Evolutionary conservation across 2,113 vertebrate genomes (phyloP).

Genomic region (Dinomys branickii): DNA sequence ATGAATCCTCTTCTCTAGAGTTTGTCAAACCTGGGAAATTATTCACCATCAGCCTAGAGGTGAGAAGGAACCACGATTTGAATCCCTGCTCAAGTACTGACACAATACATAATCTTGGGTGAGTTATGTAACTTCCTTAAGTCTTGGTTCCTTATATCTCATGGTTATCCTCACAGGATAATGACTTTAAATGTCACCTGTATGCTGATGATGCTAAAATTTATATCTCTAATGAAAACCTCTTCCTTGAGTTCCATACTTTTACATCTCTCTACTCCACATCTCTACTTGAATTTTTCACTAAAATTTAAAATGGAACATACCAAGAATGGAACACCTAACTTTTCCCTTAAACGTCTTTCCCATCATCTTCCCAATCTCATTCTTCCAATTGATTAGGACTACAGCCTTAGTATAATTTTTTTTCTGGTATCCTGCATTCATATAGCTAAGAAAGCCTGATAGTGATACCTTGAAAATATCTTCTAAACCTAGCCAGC

Average conservation of each 20-base stretch:
- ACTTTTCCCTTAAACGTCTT: background rate
- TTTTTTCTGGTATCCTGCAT: background rate
- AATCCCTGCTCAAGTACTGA: background rate
- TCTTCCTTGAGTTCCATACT: background rate
- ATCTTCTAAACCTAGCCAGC: background rate
- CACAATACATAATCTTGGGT: background rate
- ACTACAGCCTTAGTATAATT: background rate
- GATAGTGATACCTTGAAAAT: conserved; percentile 3
- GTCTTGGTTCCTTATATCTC: background rate
- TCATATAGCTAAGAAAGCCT: background rate
- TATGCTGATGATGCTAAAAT: background rate
- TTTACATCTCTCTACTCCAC: background rate
- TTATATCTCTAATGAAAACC: background rate
- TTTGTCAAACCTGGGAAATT: background rate
- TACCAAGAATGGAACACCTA: background rate
- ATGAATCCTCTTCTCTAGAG: background rate
- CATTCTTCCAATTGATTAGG: background rate
- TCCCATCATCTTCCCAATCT: background rate
- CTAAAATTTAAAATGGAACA: background rate
- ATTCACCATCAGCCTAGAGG: background rate
- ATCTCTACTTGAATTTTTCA: background rate
- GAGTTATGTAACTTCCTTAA: background rate
- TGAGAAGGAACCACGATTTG: background rate
- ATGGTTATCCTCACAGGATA: background rate
- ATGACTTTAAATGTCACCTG: background rate